These are phyloP conservation scores for Carassius carassius DNA, from an alignment of 2,113 vertebrate genomes.

Conservation along the genomic window DNA sequence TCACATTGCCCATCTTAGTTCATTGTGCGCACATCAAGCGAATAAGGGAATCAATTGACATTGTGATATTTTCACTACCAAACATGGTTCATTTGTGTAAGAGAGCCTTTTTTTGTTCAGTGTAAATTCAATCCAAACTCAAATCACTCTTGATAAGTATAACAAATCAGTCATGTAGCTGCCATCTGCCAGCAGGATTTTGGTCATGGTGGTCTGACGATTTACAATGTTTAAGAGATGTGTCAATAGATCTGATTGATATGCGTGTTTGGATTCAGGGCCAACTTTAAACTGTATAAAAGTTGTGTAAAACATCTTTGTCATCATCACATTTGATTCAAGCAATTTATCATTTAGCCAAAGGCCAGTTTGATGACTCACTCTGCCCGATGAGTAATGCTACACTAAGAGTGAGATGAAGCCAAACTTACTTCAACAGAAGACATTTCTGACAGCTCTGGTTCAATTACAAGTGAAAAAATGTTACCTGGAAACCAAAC, in stretches of 20 bases:
- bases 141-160: slow-evolving; percentile 2
- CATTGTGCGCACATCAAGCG: not conserved
- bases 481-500: not conserved
- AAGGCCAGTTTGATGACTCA: slow-evolving; percentile 1
- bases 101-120: not conserved
- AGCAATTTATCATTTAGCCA: not conserved
- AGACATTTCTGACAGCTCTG: not conserved
- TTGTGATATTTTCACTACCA: slow-evolving; percentile 4
- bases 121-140: not conserved
- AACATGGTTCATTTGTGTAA: not conserved
- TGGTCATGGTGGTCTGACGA: not conserved
- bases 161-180: not conserved
- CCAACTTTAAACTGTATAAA: not conserved
- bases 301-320: not conserved
- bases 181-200: not conserved
- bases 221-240: not conserved
- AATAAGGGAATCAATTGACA: not conserved
- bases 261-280: not conserved
- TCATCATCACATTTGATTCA: not conserved
- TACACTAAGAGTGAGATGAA: not conserved
- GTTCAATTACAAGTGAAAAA: not conserved
- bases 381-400: not conserved
- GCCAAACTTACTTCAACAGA: slow-evolving; percentile 5
- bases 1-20: not conserved
- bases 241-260: not conserved